Evolutionary conservation across 2,113 vertebrate species (phyloP).

Genomic region (Marmota monax): DNA sequence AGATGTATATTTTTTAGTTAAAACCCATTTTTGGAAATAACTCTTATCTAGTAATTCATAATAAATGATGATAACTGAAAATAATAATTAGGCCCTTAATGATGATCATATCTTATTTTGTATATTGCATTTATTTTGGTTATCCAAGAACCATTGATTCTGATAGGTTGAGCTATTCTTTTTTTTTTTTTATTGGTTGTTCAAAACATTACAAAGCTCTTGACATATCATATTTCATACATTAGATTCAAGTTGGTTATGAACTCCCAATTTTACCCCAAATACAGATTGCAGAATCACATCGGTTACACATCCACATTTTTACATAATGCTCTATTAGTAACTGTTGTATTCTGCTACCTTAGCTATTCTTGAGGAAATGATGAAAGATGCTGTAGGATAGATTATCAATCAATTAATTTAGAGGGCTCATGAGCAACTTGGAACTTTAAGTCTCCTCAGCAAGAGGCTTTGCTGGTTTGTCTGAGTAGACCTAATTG

Average conservation of each 20-base stretch:
- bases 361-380: neutral
- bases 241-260: too few species aligned
- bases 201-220: too few species aligned
- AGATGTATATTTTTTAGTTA: neutral
- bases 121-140: neutral
- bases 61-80: neutral
- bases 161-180: neutral
- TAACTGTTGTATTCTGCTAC: too few species aligned
- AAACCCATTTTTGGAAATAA: constrained; percentile 28
- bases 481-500: constrained; percentile 59
- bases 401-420: constrained; percentile 27
- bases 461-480: neutral
- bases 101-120: neutral
- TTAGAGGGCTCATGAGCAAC: neutral
- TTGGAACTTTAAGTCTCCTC: neutral
- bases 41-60: neutral
- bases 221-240: too few species aligned
- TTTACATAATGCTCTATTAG: too few species aligned
- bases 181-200: too few species aligned
- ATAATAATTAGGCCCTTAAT: neutral
- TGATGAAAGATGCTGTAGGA: neutral
- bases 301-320: too few species aligned
- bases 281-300: too few species aligned
- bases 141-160: neutral
- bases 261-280: too few species aligned